These are phyloP conservation scores for Menidia beryllina DNA, from an alignment of 2,113 vertebrate genomes.

Conservation along the genomic window DNA sequence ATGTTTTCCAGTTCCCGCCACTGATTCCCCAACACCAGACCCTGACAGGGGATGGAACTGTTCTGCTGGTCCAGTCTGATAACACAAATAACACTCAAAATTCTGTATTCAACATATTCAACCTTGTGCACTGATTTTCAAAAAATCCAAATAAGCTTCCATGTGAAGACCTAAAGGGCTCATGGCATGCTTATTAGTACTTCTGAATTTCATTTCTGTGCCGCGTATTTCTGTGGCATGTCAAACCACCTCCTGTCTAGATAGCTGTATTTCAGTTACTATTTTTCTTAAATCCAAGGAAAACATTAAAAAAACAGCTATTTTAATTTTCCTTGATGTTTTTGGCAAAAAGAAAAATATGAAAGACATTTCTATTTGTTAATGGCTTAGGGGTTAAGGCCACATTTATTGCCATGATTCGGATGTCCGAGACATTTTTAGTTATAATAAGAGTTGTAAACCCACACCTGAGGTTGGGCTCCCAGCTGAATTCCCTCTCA, in stretches of 20 bases:
- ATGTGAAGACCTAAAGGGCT: too few species aligned
- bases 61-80: constrained; percentile 90
- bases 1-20: constrained; percentile 95
- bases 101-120: too few species aligned
- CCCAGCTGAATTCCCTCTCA: constrained; percentile 85
- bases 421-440: not conserved
- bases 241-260: too few species aligned
- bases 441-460: not conserved
- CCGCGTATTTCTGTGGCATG: too few species aligned
- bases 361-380: too few species aligned
- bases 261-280: too few species aligned
- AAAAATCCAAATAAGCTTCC: not conserved
- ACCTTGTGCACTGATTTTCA: not conserved
- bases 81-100: not conserved
- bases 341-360: too few species aligned
- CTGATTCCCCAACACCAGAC: constrained; percentile 88
- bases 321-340: too few species aligned
- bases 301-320: too few species aligned
- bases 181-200: not conserved
- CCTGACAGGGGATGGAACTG: constrained; percentile 80
- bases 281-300: too few species aligned
- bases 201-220: not conserved
- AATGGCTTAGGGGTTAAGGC: too few species aligned
- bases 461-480: constrained; percentile 83
- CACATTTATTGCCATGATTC: not conserved